A percentile compares a stretch with the other conserved stretches of the same genome.
phyloP scores from a whole-genome alignment of 35 echinoderm and acorn worm species.

The Apostichopus parvimensis region DNA sequence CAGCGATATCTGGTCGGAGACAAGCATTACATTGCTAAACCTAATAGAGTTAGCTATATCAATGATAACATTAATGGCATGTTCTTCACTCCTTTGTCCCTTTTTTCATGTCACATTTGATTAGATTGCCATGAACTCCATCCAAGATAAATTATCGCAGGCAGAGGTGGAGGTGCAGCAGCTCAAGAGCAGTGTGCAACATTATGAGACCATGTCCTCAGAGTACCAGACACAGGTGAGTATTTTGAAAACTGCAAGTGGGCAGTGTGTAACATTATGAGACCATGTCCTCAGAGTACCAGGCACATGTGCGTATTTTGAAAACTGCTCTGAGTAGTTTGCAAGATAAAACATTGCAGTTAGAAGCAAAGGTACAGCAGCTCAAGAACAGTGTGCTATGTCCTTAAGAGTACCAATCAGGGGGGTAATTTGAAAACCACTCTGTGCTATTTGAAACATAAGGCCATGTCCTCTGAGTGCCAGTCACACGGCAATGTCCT shows the following conservation, averaged over 20 bases:
- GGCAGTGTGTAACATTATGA: no score
- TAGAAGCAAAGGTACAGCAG: constrained; percentile 70
- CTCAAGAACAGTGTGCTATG: constrained; percentile 72
- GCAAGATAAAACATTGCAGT: constrained; percentile 65
- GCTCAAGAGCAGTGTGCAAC: constrained; percentile 79
- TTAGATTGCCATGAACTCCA: constrained; percentile 63
- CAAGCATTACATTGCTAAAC: no score
- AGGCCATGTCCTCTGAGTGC: no score
- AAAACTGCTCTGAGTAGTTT: no score
- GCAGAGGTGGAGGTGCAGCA: constrained; percentile 74
- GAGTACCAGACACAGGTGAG: constrained; percentile 88
- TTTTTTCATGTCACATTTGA: no score
- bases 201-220: constrained; percentile 77
- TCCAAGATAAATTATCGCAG: constrained; percentile 82
- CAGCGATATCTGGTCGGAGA: no score
- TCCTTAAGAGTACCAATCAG: constrained; percentile 77
- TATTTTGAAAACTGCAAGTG: not conserved
- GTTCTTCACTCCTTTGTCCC: not conserved
- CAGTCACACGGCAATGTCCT: no score
- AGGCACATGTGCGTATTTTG: constrained; percentile 60
- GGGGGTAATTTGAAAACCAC: constrained; percentile 10
- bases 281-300: no score
- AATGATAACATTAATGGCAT: not conserved
- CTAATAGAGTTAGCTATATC: no score
- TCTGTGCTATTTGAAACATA: no score